These are phyloP conservation scores for Bettongia penicillata DNA, from an alignment of 2,113 vertebrate species.

Conservation along the genomic window DNA sequence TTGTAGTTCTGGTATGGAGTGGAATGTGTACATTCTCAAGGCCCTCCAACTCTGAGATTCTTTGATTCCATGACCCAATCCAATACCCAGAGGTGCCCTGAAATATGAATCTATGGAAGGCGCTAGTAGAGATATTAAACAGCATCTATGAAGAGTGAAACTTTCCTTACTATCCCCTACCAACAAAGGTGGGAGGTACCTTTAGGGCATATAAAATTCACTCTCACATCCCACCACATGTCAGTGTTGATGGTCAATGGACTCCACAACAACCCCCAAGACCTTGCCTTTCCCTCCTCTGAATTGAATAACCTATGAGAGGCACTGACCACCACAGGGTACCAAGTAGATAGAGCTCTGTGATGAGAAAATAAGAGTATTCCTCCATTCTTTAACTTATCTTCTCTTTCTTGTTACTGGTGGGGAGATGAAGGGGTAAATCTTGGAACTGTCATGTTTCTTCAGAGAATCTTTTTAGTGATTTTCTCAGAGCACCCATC, in stretches of 20 bases:
- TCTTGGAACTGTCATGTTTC: slow-evolving; percentile 2
- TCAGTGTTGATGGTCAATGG: not conserved
- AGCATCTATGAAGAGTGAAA: not conserved
- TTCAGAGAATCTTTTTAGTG: slow-evolving; percentile 46
- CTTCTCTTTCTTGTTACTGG: not conserved
- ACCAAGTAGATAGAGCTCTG: not conserved
- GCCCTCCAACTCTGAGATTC: not conserved
- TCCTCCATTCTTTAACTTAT: not conserved
- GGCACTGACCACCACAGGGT: not conserved
- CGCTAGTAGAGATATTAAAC: not conserved
- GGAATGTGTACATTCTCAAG: not conserved
- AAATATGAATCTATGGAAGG: not conserved
- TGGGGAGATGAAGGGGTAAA: not conserved
- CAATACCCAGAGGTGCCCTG: not conserved
- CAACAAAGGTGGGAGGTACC: not conserved
- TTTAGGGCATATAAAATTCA: not conserved
- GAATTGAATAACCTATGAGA: not conserved
- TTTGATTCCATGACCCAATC: not conserved
- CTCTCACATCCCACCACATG: not conserved
- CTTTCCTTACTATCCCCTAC: not conserved
- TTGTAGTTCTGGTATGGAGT: not conserved
- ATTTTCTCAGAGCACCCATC: slow-evolving; percentile 42
- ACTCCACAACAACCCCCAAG: not conserved
- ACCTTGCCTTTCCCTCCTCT: not conserved
- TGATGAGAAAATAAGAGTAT: not conserved